Evolutionary conservation across 2,797 vertebrate genomes (phyloP).

Genomic region (Amniataba percoides): DNA sequence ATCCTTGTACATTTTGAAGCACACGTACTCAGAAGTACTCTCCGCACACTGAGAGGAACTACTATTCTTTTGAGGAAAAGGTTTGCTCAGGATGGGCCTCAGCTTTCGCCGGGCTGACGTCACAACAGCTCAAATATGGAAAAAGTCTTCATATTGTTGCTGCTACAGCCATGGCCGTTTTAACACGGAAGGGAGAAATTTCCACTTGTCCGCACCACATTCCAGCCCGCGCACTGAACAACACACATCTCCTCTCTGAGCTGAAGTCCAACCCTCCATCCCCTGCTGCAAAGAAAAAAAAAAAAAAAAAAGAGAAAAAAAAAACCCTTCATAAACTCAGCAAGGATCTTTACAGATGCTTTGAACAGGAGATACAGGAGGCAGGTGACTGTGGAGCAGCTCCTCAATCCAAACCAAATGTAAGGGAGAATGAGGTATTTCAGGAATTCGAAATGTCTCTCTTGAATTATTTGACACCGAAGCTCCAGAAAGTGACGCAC

Average conservation of each 20-base stretch:
- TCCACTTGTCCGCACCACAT: constrained; percentile 80
- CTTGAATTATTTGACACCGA: constrained; percentile 65
- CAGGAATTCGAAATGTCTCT: constrained; percentile 67
- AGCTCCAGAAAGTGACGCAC: constrained; percentile 68
- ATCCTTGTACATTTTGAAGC: not conserved
- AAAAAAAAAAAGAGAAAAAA: no score
- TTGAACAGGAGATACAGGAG: constrained; percentile 38
- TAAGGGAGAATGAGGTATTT: constrained; percentile 59
- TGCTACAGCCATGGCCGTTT: constrained; percentile 69
- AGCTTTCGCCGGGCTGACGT: constrained; percentile 44
- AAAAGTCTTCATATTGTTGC: constrained; percentile 79
- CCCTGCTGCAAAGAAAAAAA: constrained; percentile 24
- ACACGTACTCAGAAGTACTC: constrained; percentile 1
- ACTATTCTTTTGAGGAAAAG: constrained; percentile 34
- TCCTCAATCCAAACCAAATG: constrained; percentile 42
- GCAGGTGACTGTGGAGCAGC: constrained; percentile 48
- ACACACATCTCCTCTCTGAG: constrained; percentile 55
- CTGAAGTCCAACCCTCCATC: constrained; percentile 43
- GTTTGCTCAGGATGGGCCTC: constrained; percentile 38
- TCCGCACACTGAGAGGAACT: constrained; percentile 11
- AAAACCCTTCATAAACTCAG: constrained; percentile 26
- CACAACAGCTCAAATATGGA: constrained; percentile 74
- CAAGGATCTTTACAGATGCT: constrained; percentile 33
- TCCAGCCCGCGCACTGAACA: constrained; percentile 69
- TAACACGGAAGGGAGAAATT: constrained; percentile 82